phyloP scores from a whole-genome alignment of 2,888 invertebrate species.

The Aleiodes alternator region DNA sequence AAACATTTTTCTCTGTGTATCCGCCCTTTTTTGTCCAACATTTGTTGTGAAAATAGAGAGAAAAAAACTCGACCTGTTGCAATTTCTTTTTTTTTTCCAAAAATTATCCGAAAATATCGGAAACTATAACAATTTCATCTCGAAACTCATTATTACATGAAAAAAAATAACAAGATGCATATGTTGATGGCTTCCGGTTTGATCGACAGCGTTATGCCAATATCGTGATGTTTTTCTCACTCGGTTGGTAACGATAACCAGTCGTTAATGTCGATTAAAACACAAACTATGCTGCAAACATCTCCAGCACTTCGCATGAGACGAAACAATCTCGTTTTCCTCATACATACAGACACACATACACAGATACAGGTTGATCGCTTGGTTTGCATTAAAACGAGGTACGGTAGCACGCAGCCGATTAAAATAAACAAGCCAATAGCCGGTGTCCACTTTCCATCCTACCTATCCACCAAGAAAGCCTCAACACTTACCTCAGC shows the following conservation, averaged over 20 bases:
- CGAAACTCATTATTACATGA: not conserved
- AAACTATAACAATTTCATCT: not conserved
- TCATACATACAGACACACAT: not conserved
- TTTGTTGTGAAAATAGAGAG: no score
- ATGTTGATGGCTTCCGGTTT: slow-evolving; percentile 61
- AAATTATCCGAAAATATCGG: not conserved
- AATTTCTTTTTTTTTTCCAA: no score
- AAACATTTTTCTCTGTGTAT: no score
- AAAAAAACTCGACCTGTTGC: no score
- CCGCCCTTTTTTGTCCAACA: no score
- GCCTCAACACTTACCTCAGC: slow-evolving; percentile 27
- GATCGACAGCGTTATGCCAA: slow-evolving; percentile 66
- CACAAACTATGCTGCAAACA: slow-evolving; percentile 65
- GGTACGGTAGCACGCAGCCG: slow-evolving; percentile 43
- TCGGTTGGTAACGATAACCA: slow-evolving; percentile 68
- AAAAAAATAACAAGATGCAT: not conserved
- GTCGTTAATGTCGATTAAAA: slow-evolving; percentile 72
- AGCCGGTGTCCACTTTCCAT: slow-evolving; percentile 22
- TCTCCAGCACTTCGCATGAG: slow-evolving; percentile 63
- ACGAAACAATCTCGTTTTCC: slow-evolving; percentile 68
- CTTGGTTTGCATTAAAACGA: slow-evolving; percentile 55
- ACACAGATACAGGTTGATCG: slow-evolving; percentile 43
- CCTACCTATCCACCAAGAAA: slow-evolving; percentile 23
- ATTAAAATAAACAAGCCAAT: slow-evolving; percentile 66
- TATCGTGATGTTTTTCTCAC: slow-evolving; percentile 65